Percentiles rank a stretch among this genome's conserved stretches.
phyloP scores from a whole-genome alignment of 92 coral and sea anemone genomes.

The Actinernus sp. region DNA sequence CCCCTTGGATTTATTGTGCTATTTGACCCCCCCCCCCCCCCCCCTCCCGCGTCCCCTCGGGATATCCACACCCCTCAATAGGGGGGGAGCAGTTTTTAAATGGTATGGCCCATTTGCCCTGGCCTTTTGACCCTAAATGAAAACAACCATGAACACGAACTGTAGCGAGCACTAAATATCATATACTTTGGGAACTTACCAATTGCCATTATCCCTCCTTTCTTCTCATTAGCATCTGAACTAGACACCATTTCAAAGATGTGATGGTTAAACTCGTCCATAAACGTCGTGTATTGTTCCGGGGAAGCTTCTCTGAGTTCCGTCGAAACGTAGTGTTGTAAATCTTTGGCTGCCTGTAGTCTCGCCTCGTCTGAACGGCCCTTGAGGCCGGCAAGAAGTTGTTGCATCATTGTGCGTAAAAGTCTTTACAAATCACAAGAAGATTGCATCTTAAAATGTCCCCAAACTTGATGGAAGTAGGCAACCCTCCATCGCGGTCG shows the following conservation, averaged over 20 bases:
- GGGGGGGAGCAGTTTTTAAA: too few species aligned
- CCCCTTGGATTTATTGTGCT: too few species aligned
- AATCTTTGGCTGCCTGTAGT: conserved; percentile 90
- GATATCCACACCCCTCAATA: too few species aligned
- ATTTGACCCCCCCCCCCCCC: too few species aligned
- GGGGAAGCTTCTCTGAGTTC: conserved; percentile 98
- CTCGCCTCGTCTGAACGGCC: conserved; percentile 94
- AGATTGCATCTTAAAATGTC: too few species aligned
- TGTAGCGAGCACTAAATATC: not conserved
- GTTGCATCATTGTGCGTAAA: conserved; percentile 87
- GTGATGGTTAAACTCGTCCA: conserved; percentile 95
- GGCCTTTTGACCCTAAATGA: too few species aligned
- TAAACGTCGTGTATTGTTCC: conserved; percentile 87
- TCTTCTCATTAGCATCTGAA: conserved; percentile 97
- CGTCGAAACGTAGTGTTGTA: conserved; percentile 95
- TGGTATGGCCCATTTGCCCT: too few species aligned
- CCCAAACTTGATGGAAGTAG: too few species aligned
- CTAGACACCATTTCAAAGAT: conserved; percentile 99
- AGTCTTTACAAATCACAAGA: too few species aligned
- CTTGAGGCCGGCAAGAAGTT: conserved; percentile 90
- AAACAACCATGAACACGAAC: not conserved
- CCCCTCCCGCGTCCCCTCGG: too few species aligned
- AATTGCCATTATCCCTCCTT: conserved; percentile 98
- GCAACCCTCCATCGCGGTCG: too few species aligned
- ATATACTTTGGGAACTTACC: too few species aligned